These are phyloP conservation scores for Zaprionus africanus DNA, from an alignment of 1,140 invertebrate genomes.

Conservation along the genomic window DNA sequence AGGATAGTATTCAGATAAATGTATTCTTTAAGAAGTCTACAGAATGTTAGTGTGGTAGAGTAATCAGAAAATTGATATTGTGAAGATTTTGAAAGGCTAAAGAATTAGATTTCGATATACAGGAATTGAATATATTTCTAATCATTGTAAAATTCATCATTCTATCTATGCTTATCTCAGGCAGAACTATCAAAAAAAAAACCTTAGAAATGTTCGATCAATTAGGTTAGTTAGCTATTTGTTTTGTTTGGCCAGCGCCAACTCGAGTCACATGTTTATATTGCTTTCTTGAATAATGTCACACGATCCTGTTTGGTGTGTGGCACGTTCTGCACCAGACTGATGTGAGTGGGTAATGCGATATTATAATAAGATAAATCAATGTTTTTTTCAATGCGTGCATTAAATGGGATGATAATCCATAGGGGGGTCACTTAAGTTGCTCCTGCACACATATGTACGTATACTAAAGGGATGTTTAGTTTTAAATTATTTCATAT, in stretches of 20 bases:
- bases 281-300: conserved; percentile 75
- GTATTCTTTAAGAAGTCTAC: not conserved
- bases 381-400: not conserved
- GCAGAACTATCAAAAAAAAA: not conserved
- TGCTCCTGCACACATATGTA: not conserved
- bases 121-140: not conserved
- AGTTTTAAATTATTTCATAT: conserved; percentile 6
- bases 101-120: not conserved
- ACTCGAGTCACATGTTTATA: conserved; percentile 72
- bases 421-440: conserved; percentile 9
- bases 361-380: conserved; percentile 36
- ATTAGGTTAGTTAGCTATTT: not conserved
- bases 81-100: not conserved
- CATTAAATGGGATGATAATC: not conserved
- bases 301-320: conserved; percentile 35
- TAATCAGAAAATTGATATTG: too few species aligned
- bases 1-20: not conserved
- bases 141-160: conserved; percentile 4
- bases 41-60: not conserved
- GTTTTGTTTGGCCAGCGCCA: conserved; percentile 33
- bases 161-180: conserved; percentile 1
- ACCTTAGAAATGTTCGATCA: not conserved
- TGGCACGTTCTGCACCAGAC: conserved; percentile 26
- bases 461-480: not conserved
- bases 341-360: conserved; percentile 50